These are phyloP conservation scores for Anneissia japonica DNA, from an alignment of 35 echinoderm and acorn worm species.

Conservation along the genomic window DNA sequence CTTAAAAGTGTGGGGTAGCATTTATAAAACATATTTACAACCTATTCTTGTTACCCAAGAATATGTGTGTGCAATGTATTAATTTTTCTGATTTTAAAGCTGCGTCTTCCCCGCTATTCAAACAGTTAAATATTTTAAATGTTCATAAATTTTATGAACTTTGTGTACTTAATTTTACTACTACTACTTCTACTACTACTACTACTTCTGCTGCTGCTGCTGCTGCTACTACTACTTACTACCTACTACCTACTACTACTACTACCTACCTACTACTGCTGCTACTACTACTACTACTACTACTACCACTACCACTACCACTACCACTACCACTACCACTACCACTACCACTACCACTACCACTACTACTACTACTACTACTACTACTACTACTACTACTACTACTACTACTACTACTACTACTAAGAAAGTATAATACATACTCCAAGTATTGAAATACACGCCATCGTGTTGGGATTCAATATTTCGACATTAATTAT, in stretches of 20 bases:
- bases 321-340: neutral
- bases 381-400: slow-evolving; percentile 6
- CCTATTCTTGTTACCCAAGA: neutral
- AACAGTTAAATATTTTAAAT: neutral
- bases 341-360: slow-evolving; percentile 3
- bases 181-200: slow-evolving; percentile 11
- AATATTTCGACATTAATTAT: too few relatives aligned
- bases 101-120: neutral
- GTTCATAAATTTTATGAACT: neutral
- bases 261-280: neutral
- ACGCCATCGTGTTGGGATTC: too few relatives aligned
- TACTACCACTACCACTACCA: neutral
- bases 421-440: too few relatives aligned
- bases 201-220: neutral
- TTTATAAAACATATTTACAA: neutral
- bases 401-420: neutral
- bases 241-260: neutral
- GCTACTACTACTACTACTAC: neutral
- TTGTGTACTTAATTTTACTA: neutral
- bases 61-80: neutral
- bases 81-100: neutral
- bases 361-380: slow-evolving; percentile 15
- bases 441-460: too few relatives aligned
- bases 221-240: slow-evolving; percentile 3
- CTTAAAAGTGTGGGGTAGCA: neutral